Percentiles rank a stretch among this genome's conserved stretches.
phyloP scores from a whole-genome alignment of 1,140 invertebrate genomes.

The Hestina assimilis region DNA sequence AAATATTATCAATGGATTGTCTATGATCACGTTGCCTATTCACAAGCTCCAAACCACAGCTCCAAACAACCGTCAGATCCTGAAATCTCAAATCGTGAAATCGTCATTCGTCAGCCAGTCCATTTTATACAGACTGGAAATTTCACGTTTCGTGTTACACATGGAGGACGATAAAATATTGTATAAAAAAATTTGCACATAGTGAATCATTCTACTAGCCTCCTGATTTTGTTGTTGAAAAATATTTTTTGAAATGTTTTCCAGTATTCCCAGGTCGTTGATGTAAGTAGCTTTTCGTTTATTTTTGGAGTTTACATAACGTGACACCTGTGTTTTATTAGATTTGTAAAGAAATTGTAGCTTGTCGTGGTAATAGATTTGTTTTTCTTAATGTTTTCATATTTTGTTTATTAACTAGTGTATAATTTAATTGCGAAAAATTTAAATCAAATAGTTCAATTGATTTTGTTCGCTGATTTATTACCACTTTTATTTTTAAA shows the following conservation, averaged over 20 bases:
- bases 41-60: background rate
- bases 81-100: too few relatives aligned
- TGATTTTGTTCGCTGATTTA: background rate
- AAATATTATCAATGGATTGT: background rate
- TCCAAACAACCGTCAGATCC: background rate
- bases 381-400: background rate
- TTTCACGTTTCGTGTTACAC: slow-evolving; percentile 26
- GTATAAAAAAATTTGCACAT: slow-evolving; percentile 43
- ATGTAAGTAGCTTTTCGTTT: slow-evolving; percentile 69
- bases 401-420: background rate
- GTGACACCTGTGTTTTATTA: slow-evolving; percentile 67
- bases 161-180: slow-evolving; percentile 66
- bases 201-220: slow-evolving; percentile 33
- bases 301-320: slow-evolving; percentile 77
- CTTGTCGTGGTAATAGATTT: slow-evolving; percentile 18
- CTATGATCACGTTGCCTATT: slow-evolving; percentile 4
- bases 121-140: slow-evolving; percentile 16
- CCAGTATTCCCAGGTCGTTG: slow-evolving; percentile 62
- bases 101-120: slow-evolving; percentile 13
- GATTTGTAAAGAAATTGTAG: slow-evolving; percentile 56
- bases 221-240: slow-evolving; percentile 53
- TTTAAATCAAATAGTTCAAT: background rate
- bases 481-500: too few relatives aligned
- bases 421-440: background rate
- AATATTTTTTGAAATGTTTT: slow-evolving; percentile 72